These are phyloP conservation scores for Chaenogobius annularis DNA, from an alignment of 2,113 vertebrate genomes.

Conservation along the genomic window DNA sequence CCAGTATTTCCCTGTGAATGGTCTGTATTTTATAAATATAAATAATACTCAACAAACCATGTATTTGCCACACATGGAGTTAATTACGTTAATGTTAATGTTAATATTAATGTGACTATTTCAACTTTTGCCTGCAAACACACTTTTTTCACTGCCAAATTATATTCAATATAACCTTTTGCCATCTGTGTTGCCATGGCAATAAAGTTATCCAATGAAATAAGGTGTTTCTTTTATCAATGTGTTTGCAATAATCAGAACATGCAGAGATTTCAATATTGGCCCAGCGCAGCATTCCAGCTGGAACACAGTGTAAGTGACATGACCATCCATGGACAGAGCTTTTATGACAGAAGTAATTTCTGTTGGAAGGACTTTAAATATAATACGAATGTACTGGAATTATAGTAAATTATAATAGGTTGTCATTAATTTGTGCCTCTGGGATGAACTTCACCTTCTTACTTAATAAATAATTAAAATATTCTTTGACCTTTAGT, in stretches of 20 bases:
- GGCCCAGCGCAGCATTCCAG: background rate
- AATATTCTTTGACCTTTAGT: background rate
- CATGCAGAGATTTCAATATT: background rate
- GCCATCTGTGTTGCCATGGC: background rate
- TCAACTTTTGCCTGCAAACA: background rate
- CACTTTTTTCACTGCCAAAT: background rate
- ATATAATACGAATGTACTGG: background rate
- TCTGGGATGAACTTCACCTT: background rate
- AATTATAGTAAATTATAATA: background rate
- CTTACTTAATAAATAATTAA: background rate
- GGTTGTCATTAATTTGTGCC: background rate
- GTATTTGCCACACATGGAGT: background rate
- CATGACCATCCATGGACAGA: background rate
- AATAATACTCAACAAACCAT: background rate
- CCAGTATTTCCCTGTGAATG: too few relatives aligned
- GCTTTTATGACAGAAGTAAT: background rate
- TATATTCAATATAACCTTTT: background rate
- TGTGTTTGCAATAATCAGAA: background rate
- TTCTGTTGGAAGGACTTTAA: background rate
- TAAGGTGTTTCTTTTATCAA: background rate
- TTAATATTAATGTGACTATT: background rate
- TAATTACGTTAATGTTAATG: background rate
- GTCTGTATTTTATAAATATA: too few relatives aligned
- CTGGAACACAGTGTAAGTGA: background rate
- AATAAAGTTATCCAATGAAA: background rate